These are phyloP conservation scores for Pogonocichla stellata DNA, from an alignment of 2,113 vertebrate genomes.

Conservation along the genomic window DNA sequence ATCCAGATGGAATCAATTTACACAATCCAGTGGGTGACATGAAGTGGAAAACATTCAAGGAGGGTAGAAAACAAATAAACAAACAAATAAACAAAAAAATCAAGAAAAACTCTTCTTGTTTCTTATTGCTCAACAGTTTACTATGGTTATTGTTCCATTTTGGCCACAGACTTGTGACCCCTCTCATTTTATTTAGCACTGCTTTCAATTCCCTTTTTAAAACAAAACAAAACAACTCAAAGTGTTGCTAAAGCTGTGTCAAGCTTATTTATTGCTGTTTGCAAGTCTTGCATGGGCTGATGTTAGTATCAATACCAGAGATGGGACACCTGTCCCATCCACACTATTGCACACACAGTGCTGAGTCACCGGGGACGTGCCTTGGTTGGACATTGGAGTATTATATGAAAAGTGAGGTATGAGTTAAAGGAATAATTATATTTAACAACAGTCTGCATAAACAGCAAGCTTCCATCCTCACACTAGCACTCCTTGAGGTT, in stretches of 20 bases:
- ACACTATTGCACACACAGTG: neutral
- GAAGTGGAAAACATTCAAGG: conserved; percentile 64
- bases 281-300: neutral
- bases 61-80: conserved; percentile 51
- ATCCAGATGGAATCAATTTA: conserved; percentile 63
- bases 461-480: neutral
- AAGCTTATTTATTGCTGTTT: conserved; percentile 41
- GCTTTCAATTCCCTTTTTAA: conserved; percentile 55
- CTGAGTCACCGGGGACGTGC: neutral
- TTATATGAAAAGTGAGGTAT: neutral
- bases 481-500: neutral
- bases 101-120: conserved; percentile 10
- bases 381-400: neutral
- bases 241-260: conserved; percentile 53
- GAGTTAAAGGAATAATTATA: neutral
- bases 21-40: conserved; percentile 57
- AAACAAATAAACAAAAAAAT: conserved; percentile 16
- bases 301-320: neutral
- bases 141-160: conserved; percentile 66
- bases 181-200: conserved; percentile 54
- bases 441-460: neutral
- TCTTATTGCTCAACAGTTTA: conserved; percentile 66
- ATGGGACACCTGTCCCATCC: neutral
- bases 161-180: conserved; percentile 54
- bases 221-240: conserved; percentile 53